Evolutionary conservation across 2,113 vertebrate genomes (phyloP), one percentile per base, ranked within the genome.

Genomic region (Bagarius yarrelli): DNA sequence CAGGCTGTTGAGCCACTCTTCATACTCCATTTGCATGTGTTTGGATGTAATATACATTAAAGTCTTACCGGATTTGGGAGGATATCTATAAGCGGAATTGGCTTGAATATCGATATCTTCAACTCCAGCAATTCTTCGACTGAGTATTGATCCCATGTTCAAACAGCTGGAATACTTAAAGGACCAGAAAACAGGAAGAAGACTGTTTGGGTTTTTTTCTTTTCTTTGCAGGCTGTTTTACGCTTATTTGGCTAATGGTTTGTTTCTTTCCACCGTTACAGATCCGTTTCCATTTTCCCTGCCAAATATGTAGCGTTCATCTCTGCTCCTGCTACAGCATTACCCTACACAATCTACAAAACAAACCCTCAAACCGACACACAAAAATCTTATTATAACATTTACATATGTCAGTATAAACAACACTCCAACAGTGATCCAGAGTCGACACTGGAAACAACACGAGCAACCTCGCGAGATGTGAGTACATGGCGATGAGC

Each of bases 61-160:
- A 55, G 52, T 74, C 94, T 93, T 90, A 99, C 97, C 97, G 60
- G 97, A 98, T 92, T 99, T 99, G 0, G 97, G 97, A 2, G 97
- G 97, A 83, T 98, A 98, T 89, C 96, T 94, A 86, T 99, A 99
- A 83, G 97, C 97, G 63, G 97, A 98, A 87, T 98, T 98, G 9
- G 97, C 96, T 90, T 98, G 97, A 87, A 99, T 99, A 86, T 99
- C 97, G 85, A 99, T 97, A 86, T 99, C 97, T 89, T 99, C 97
- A 82, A 98, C 97, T 56, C 96, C 97, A 87, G 96, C 97, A 88
- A 98, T 98, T 86, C 97, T 94, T 84, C 97, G 95, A 86, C 96
- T 98, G 84, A 98, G 94, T 87, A 99, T 94, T 77, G 96, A 97
- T 47, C 97, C 97, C 97, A 99, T 99, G 85, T 90, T 92, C 44